Evolutionary conservation across 1,140 invertebrate genomes (phyloP).

Genomic region (Carposina sasakii): DNA sequence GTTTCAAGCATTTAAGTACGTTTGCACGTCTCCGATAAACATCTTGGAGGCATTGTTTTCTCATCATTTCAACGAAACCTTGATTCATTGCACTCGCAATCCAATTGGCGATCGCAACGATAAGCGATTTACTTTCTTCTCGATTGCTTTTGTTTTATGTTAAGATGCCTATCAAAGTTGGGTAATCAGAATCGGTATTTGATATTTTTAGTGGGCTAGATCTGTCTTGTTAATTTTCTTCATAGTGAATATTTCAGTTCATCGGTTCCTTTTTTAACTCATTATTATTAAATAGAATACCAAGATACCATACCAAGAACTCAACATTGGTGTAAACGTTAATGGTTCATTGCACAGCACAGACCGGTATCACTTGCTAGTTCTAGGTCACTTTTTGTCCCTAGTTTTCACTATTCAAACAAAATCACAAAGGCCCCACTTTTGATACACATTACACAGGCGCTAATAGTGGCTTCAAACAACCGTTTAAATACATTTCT

Average conservation of each 20-base stretch:
- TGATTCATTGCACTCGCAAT: conserved; percentile 32
- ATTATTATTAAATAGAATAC: no score
- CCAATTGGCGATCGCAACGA: conserved; percentile 28
- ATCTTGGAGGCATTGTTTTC: conserved; percentile 45
- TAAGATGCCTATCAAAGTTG: conserved; percentile 17
- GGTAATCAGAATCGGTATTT: no score
- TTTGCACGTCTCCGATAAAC: conserved; percentile 38
- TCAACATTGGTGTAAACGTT: conserved; percentile 31
- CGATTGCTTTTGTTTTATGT: conserved; percentile 19
- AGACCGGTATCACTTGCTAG: conserved; percentile 30
- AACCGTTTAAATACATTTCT: no score
- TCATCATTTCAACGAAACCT: conserved; percentile 32
- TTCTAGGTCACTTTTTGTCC: conserved; percentile 47
- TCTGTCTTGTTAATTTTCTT: no score
- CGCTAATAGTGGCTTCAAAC: no score
- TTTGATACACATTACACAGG: no score
- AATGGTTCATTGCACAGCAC: conserved; percentile 34
- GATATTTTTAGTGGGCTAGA: no score
- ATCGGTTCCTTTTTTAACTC: no score
- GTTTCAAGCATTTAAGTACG: conserved; percentile 25
- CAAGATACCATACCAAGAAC: no score
- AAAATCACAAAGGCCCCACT: conserved; percentile 22
- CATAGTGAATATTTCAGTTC: no score
- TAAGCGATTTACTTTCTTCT: conserved; percentile 36
- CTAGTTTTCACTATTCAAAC: conserved; percentile 48